A percentile compares a stretch with the other conserved stretches of the same genome.
These are phyloP conservation scores for Apteryx mantelli DNA, from an alignment of 2,113 vertebrate genomes.

Conservation along the genomic window DNA sequence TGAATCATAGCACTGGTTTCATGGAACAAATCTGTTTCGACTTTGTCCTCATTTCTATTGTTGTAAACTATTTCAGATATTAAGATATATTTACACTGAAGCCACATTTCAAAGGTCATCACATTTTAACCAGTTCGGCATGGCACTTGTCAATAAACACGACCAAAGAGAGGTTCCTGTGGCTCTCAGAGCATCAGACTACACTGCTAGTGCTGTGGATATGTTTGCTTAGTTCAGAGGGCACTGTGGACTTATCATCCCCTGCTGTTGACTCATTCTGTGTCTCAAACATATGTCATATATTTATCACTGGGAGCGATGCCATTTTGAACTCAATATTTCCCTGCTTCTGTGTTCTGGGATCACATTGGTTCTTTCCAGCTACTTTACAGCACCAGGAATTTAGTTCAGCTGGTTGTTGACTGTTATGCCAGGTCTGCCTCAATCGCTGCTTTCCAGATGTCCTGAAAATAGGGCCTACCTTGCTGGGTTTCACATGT, in stretches of 20 bases:
- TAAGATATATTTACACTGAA: background rate
- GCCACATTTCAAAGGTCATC: background rate
- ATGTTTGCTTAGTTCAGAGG: background rate
- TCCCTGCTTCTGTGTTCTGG: too few species aligned
- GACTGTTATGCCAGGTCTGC: background rate
- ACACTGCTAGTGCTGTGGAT: background rate
- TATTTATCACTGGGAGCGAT: background rate
- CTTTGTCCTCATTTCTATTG: background rate
- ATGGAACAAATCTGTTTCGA: background rate
- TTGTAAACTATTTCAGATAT: background rate
- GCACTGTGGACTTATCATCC: background rate
- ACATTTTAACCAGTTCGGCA: background rate
- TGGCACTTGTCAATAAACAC: background rate
- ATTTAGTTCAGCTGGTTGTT: background rate
- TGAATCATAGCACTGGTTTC: background rate
- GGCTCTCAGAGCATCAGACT: background rate
- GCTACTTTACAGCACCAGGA: background rate
- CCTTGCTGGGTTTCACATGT: background rate
- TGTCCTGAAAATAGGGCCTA: background rate
- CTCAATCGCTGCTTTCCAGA: background rate
- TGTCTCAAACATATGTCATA: background rate
- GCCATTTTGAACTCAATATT: background rate
- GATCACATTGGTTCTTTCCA: background rate
- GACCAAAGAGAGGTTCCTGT: too few species aligned
- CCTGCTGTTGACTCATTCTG: background rate